Evolutionary conservation across 1,140 invertebrate genomes (phyloP).

Genomic region (Drosophila lowei): DNA sequence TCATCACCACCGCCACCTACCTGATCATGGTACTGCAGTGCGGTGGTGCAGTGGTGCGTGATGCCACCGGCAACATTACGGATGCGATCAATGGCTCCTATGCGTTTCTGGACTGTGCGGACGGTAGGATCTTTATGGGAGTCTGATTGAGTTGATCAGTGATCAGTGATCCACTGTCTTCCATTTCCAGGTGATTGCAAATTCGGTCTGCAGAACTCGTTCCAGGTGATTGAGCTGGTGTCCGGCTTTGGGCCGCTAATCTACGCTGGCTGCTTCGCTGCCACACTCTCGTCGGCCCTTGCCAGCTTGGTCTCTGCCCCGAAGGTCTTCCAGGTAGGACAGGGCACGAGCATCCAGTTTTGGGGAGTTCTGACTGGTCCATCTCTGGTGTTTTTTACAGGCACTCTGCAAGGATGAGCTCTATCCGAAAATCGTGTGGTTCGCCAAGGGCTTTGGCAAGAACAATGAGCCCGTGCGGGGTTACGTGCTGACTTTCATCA

Average conservation of each 20-base stretch:
- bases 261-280: conserved; percentile 98
- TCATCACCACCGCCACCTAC: conserved; percentile 93
- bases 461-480: conserved; percentile 96
- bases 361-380: neutral
- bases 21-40: conserved; percentile 91
- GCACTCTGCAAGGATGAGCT: conserved; percentile 97
- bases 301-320: conserved; percentile 98
- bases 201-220: conserved; percentile 89
- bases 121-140: conserved; percentile 32
- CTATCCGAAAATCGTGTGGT: conserved; percentile 96
- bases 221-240: conserved; percentile 94
- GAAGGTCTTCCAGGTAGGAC: conserved; percentile 91
- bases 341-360: neutral
- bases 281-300: conserved; percentile 97
- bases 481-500: conserved; percentile 95
- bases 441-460: conserved; percentile 95
- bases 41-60: conserved; percentile 89
- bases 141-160: conserved; percentile 4
- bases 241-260: conserved; percentile 96
- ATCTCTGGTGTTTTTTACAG: conserved; percentile 61
- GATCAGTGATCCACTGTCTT: conserved; percentile 14
- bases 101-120: conserved; percentile 83
- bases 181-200: conserved; percentile 82
- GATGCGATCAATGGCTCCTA: conserved; percentile 84
- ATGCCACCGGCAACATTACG: conserved; percentile 88